phyloP scores from a whole-genome alignment of 2,888 invertebrate genomes.

The Panzeria rudis region DNA sequence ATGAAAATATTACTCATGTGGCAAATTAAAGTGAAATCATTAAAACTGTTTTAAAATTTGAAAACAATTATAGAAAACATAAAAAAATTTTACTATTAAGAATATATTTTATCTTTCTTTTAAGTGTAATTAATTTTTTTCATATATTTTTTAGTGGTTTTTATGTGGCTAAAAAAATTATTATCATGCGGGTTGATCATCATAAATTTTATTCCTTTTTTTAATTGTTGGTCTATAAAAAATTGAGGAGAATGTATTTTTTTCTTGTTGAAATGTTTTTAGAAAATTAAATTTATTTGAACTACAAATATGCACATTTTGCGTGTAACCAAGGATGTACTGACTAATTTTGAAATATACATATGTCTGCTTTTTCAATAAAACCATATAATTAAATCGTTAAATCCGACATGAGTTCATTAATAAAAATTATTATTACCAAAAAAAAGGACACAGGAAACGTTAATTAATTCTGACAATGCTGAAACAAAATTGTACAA shows the following conservation, averaged over 20 bases:
- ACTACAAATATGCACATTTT: background rate
- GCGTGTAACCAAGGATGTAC: too few relatives aligned
- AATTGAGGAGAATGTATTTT: background rate
- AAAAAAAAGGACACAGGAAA: background rate
- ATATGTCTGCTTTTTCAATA: too few relatives aligned
- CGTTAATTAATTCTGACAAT: too few relatives aligned
- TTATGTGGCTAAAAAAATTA: slow-evolving; percentile 2
- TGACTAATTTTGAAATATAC: too few relatives aligned
- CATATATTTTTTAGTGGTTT: background rate
- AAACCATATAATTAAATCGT: too few relatives aligned
- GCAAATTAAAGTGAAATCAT: slow-evolving; percentile 11
- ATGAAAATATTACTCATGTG: background rate
- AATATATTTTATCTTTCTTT: background rate
- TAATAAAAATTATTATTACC: too few relatives aligned
- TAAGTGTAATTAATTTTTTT: slow-evolving; percentile 17
- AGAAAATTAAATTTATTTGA: background rate
- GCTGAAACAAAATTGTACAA: too few relatives aligned
- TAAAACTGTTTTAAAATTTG: slow-evolving; percentile 16
- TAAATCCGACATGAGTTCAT: too few relatives aligned
- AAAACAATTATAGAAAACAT: background rate
- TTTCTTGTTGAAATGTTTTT: background rate
- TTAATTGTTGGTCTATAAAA: background rate
- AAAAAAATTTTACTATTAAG: slow-evolving; percentile 1
- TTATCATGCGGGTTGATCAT: background rate
- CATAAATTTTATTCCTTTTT: background rate